Percentiles rank a stretch among this genome's conserved stretches.
Evolutionary conservation across 2,888 invertebrate genomes (phyloP).

Genomic region (Agriopis leucophaearia): DNA sequence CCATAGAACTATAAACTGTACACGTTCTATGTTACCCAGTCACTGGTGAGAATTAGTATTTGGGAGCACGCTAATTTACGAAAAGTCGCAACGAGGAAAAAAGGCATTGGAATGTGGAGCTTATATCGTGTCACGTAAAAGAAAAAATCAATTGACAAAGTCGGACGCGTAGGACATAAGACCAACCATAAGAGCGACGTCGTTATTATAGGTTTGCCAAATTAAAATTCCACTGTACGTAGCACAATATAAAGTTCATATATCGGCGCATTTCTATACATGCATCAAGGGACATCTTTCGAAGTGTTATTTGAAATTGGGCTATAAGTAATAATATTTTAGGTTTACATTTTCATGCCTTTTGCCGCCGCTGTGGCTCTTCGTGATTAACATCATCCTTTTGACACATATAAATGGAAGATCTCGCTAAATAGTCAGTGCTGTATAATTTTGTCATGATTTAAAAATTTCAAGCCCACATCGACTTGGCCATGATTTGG

Average conservation of each 20-base stretch:
- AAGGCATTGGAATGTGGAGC: background rate
- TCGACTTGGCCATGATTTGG: constrained; percentile 11
- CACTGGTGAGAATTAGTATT: constrained; percentile 46
- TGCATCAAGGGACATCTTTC: background rate
- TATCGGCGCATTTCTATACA: background rate
- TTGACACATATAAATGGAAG: constrained; percentile 41
- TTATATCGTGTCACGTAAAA: background rate
- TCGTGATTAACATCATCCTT: background rate
- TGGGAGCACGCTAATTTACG: constrained; percentile 2
- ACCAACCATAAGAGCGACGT: background rate
- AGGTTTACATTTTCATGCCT: background rate
- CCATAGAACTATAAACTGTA: constrained; percentile 31
- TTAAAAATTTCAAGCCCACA: constrained; percentile 26
- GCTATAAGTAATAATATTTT: background rate
- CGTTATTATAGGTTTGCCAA: background rate
- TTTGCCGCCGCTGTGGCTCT: background rate
- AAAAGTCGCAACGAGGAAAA: background rate
- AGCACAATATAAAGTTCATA: background rate
- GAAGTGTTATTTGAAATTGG: background rate
- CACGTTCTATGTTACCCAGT: constrained; percentile 30
- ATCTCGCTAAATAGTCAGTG: constrained; percentile 28
- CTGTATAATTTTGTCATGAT: constrained; percentile 37
- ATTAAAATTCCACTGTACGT: background rate
- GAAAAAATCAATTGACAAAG: background rate
- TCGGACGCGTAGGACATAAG: background rate